These are phyloP conservation scores for Syrrhaptes paradoxus DNA, from an alignment of 2,113 vertebrate genomes.

Conservation along the genomic window DNA sequence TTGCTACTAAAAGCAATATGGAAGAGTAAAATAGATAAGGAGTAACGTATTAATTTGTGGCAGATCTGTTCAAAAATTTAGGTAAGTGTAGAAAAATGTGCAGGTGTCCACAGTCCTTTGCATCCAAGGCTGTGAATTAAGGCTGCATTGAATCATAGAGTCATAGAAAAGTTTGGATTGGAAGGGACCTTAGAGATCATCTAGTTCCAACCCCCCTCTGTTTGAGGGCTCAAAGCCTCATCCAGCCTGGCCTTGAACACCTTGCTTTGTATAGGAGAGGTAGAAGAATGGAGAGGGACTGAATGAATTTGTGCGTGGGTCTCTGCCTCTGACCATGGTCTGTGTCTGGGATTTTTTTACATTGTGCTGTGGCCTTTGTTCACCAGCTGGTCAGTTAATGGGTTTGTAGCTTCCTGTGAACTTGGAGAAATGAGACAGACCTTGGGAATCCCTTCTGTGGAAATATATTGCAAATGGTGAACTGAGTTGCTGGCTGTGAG, in stretches of 20 bases:
- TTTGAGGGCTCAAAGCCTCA: no score
- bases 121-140: background rate
- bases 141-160: background rate
- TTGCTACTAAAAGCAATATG: background rate
- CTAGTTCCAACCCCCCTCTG: no score
- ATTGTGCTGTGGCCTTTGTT: background rate
- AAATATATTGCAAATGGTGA: background rate
- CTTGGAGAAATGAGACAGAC: background rate
- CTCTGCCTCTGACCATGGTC: background rate
- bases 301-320: background rate
- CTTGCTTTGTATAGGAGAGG: background rate
- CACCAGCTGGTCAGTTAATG: background rate
- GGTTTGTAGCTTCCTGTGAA: background rate
- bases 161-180: no score
- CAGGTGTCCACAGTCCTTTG: background rate
- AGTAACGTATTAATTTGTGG: background rate
- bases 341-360: background rate
- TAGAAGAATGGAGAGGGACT: background rate
- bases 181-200: no score
- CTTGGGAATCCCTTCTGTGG: background rate
- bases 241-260: no score
- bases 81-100: background rate
- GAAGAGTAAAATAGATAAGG: background rate
- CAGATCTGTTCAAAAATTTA: background rate
- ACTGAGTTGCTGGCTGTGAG: background rate